Percentiles rank a stretch among this genome's conserved stretches.
Conservation (phyloP, 2,113 vertebrate species). For the Laticauda colubrina region DNA sequence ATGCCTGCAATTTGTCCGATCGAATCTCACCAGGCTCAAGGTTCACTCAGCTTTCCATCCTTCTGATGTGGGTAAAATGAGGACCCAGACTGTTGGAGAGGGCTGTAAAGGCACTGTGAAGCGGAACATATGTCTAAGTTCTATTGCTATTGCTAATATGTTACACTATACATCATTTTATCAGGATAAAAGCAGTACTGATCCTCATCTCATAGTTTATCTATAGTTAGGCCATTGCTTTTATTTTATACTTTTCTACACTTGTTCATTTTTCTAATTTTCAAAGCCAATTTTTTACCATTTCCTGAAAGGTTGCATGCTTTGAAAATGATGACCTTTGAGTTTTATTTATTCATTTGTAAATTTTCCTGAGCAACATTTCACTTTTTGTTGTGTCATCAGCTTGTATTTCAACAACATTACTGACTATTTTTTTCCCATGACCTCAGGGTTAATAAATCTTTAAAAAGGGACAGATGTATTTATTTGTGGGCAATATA, state of each 20-base stretch:
- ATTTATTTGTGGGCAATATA: slow-evolving; percentile 63
- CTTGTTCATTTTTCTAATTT: slow-evolving; percentile 26
- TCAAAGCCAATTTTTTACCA: slow-evolving; percentile 19
- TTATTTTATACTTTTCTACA: neutral
- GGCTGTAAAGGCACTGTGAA: no score
- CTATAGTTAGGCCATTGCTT: neutral
- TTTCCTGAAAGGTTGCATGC: slow-evolving; percentile 6
- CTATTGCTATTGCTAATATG: neutral
- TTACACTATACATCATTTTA: neutral
- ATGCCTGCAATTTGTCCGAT: no score
- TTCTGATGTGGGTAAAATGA: no score
- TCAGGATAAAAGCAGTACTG: neutral
- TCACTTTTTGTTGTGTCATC: slow-evolving; percentile 61
- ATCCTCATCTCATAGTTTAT: neutral
- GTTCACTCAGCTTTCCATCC: no score
- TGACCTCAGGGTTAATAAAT: slow-evolving; percentile 69
- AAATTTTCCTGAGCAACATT: slow-evolving; percentile 36
- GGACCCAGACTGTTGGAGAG: no score
- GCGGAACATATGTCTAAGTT: no score
- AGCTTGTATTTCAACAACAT: slow-evolving; percentile 52
- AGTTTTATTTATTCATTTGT: slow-evolving; percentile 1
- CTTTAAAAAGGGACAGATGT: slow-evolving; percentile 41
- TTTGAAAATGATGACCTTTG: slow-evolving; percentile 29
- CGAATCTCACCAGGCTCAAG: no score
- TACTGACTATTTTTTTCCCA: slow-evolving; percentile 55